These are phyloP conservation scores for Cygnus atratus DNA, from an alignment of 2,113 vertebrate species.

Conservation along the genomic window DNA sequence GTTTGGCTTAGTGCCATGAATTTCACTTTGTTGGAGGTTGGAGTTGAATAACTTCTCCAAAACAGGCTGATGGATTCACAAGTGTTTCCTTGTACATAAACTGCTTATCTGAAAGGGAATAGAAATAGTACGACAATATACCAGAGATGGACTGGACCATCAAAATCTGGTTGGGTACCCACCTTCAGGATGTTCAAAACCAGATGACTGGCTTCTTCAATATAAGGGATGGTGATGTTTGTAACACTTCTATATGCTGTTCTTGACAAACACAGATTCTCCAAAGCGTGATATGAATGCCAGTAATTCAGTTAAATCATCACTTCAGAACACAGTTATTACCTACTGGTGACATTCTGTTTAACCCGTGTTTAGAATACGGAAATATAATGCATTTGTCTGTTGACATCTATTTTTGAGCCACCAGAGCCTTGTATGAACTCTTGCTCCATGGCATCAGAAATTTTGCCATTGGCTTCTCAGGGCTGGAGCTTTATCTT, in stretches of 20 bases:
- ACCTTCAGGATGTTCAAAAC: not conserved
- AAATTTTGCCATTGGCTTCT: not conserved
- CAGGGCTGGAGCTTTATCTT: not conserved
- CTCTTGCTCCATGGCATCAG: not conserved
- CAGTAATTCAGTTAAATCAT: not conserved
- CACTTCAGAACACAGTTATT: not conserved
- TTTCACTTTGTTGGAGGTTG: not conserved
- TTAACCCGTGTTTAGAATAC: not conserved
- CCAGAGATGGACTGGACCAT: not conserved
- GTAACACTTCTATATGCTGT: not conserved
- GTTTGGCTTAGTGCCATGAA: not conserved
- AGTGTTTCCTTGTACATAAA: constrained; percentile 16
- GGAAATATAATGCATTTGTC: not conserved
- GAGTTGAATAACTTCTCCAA: constrained; percentile 6
- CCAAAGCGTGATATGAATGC: not conserved
- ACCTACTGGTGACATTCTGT: not conserved
- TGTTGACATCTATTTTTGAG: not conserved
- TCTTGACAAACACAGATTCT: not conserved
- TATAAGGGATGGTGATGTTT: not conserved
- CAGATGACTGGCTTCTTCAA: not conserved
- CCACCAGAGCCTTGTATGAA: not conserved
- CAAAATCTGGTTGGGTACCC: not conserved
- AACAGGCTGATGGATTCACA: not conserved
- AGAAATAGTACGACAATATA: not conserved
- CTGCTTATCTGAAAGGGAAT: not conserved